Evolutionary conservation across 1,140 invertebrate genomes (phyloP).

Genomic region (Nasonia giraulti): DNA sequence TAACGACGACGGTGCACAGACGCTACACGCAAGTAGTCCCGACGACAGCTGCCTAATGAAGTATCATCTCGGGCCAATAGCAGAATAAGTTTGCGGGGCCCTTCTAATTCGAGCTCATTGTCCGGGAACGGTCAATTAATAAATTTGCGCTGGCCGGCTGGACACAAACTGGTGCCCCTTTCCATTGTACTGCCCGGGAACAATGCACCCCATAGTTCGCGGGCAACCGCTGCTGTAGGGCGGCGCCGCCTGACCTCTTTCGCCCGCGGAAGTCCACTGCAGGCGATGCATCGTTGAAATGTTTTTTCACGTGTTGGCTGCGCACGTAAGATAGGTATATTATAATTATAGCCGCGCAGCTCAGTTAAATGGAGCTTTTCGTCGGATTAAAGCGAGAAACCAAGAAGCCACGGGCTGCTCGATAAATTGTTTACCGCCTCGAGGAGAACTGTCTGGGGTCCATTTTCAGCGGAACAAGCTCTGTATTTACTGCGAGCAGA

Average conservation of each 20-base stretch:
- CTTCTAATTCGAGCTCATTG: conserved; percentile 47
- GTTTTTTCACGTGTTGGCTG: no score
- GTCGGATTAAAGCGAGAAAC: no score
- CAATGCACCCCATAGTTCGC: conserved; percentile 18
- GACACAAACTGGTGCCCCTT: conserved; percentile 36
- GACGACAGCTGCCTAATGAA: conserved; percentile 1
- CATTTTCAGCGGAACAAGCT: background rate
- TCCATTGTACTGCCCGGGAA: conserved; percentile 17
- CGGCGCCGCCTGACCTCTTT: background rate
- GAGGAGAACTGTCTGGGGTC: background rate
- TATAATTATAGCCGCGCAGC: no score
- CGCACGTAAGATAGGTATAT: no score
- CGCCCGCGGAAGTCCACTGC: background rate
- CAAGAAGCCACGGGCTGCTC: background rate
- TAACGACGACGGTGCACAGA: background rate
- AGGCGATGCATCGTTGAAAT: no score
- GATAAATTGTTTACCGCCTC: background rate
- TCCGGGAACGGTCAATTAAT: conserved; percentile 58
- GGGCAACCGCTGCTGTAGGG: background rate
- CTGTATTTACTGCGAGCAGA: background rate
- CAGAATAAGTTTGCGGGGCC: background rate
- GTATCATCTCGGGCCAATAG: background rate
- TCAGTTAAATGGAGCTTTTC: no score
- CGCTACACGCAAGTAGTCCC: background rate
- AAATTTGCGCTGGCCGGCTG: conserved; percentile 61